Conservation (phyloP, 2,113 vertebrate genomes). For the Ptilorrhoa leucosticta region DNA sequence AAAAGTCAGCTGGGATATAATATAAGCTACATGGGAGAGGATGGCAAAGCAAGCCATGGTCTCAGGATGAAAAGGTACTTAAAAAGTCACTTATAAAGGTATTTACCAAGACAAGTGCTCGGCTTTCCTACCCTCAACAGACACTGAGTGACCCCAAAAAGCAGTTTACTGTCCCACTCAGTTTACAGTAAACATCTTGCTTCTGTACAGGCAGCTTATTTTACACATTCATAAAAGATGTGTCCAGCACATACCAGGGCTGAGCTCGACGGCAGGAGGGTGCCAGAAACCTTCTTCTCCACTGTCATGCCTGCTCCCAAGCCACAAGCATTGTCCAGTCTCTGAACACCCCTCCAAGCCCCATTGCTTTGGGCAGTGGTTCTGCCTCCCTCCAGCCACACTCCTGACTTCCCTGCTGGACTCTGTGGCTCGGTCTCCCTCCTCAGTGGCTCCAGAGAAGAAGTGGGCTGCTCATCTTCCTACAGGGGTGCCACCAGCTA, state of each 20-base stretch:
- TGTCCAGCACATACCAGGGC: rapidly evolving
- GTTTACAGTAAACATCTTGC: neutral
- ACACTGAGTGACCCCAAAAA: neutral
- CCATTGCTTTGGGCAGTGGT: neutral
- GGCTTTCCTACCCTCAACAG: neutral
- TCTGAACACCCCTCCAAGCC: neutral
- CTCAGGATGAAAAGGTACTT: neutral
- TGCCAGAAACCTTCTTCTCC: neutral
- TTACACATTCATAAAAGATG: neutral
- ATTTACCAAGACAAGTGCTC: neutral
- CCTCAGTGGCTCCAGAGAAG: neutral
- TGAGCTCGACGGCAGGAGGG: neutral
- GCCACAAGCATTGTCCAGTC: rapidly evolving
- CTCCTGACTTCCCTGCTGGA: neutral
- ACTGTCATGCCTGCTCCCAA: neutral
- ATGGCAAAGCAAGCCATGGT: neutral
- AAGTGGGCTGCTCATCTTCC: neutral
- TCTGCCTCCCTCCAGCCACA: neutral
- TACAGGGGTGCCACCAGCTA: neutral
- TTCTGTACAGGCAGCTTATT: neutral
- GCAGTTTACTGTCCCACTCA: rapidly evolving
- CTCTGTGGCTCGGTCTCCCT: neutral
- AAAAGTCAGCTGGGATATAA: neutral
- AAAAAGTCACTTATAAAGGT: neutral
- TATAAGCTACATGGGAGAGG: neutral